Evolutionary conservation across 2,888 invertebrate species (phyloP).

Genomic region (Limnephilus auricula): DNA sequence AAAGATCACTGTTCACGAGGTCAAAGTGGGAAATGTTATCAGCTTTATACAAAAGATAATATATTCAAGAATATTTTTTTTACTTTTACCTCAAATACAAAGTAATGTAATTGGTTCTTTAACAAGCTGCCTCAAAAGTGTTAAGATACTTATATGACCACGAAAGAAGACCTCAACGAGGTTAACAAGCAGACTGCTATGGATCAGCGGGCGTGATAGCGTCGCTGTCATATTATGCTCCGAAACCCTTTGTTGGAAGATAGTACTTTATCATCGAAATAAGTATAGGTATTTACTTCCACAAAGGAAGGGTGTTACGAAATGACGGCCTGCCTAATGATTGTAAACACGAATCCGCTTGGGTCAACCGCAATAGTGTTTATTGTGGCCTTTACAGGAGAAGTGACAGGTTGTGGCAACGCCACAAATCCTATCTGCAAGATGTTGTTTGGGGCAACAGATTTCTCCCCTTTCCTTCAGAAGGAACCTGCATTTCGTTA

Average conservation of each 20-base stretch:
- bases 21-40: background rate
- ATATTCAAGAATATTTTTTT: too few species aligned
- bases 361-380: background rate
- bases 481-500: background rate
- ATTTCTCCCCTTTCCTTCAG: background rate
- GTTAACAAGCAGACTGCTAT: background rate
- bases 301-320: constrained; percentile 14
- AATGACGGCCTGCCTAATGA: constrained; percentile 12
- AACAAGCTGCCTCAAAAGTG: background rate
- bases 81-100: background rate
- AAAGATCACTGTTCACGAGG: too few species aligned
- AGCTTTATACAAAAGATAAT: background rate
- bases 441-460: constrained; percentile 19
- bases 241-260: background rate
- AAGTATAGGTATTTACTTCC: constrained; percentile 12
- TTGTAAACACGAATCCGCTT: constrained; percentile 27
- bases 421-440: constrained; percentile 23
- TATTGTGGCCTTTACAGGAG: background rate
- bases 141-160: background rate
- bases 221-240: background rate
- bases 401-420: constrained; percentile 11
- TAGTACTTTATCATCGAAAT: background rate
- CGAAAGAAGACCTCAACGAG: background rate
- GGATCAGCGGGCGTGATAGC: background rate
- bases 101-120: background rate